Percentiles rank a stretch among this genome's conserved stretches.
Evolutionary conservation across 1,140 invertebrate species (phyloP).

Genomic region (Temnothorax nylanderi): DNA sequence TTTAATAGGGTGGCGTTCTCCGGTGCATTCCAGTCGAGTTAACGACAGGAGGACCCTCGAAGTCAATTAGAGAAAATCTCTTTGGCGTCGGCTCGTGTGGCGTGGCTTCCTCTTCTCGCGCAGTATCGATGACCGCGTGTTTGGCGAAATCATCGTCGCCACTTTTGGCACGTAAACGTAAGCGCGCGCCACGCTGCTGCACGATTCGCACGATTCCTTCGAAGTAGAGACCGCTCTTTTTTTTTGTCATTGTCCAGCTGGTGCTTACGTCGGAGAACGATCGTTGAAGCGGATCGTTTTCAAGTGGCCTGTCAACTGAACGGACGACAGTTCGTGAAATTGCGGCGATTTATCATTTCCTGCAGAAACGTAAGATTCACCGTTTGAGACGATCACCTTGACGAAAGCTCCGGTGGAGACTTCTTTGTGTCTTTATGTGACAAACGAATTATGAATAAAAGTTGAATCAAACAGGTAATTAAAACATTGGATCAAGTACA

Average conservation of each 20-base stretch:
- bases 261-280: constrained; percentile 1
- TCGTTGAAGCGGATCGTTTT: constrained; percentile 31
- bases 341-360: constrained; percentile 57
- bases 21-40: constrained; percentile 51
- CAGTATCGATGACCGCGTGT: constrained; percentile 53
- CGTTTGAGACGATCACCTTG: constrained; percentile 20
- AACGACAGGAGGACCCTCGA: constrained; percentile 56
- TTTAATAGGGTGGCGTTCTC: constrained; percentile 68
- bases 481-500: background rate
- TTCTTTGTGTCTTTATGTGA: background rate
- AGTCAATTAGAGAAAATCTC: constrained; percentile 73
- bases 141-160: constrained; percentile 52
- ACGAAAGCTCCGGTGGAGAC: background rate
- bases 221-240: background rate
- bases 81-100: constrained; percentile 35
- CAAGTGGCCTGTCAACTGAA: constrained; percentile 16
- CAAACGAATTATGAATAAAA: constrained; percentile 10
- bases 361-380: constrained; percentile 7
- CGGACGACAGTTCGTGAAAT: constrained; percentile 21
- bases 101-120: constrained; percentile 21
- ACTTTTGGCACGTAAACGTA: constrained; percentile 2
- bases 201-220: background rate
- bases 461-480: background rate
- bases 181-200: background rate
- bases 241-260: background rate